These are phyloP conservation scores for Lepidostoma basale DNA, from an alignment of 1,140 invertebrate species.

Conservation along the genomic window DNA sequence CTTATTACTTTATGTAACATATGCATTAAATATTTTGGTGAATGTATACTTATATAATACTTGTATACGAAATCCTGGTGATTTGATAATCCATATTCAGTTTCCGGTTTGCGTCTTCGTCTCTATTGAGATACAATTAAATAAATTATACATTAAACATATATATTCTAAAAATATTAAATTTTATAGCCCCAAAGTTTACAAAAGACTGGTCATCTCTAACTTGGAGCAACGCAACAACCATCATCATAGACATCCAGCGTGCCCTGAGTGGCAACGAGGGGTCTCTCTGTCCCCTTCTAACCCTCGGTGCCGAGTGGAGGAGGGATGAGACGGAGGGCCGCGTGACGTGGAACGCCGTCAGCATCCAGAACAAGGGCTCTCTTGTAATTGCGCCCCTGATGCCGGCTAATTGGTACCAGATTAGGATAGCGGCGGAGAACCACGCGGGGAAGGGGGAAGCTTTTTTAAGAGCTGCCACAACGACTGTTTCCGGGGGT, in stretches of 20 bases:
- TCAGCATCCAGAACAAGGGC: conserved; percentile 50
- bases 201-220: conserved; percentile 60
- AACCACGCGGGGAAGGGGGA: conserved; percentile 75
- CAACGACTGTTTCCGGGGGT: conserved; percentile 76
- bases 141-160: too few relatives aligned
- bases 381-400: conserved; percentile 62
- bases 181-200: conserved; percentile 53
- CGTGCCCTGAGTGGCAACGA: conserved; percentile 24
- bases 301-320: conserved; percentile 46
- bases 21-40: too few relatives aligned
- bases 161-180: too few relatives aligned
- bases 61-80: too few relatives aligned
- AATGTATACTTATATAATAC: too few relatives aligned
- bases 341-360: conserved; percentile 44
- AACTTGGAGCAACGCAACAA: conserved; percentile 60
- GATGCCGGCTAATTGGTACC: conserved; percentile 74
- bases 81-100: too few relatives aligned
- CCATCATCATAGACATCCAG: conserved; percentile 62
- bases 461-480: conserved; percentile 74
- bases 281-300: conserved; percentile 22
- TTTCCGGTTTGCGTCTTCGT: too few relatives aligned
- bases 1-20: too few relatives aligned
- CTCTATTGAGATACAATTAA: too few relatives aligned
- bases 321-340: conserved; percentile 51
- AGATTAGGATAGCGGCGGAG: conserved; percentile 72